Base-by-base conservation (phyloP, 2,888 invertebrate genomes). In the Steinernema scapterisci region DNA sequence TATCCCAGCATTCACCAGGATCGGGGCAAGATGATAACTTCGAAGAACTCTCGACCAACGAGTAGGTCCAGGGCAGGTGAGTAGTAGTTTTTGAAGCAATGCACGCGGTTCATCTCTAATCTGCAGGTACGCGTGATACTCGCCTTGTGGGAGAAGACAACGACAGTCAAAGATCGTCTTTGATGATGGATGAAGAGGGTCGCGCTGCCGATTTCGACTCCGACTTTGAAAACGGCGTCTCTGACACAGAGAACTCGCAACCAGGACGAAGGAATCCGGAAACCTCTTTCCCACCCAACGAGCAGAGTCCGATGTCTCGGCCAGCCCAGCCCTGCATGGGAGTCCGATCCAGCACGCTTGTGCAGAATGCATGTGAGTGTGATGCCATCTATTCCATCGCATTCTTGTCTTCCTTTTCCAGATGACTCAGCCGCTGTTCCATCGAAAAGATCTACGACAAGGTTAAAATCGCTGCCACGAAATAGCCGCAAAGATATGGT, bases 271-370 rank as follows among this genome's bases (percentile, higher is more conserved):
- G 25, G 19, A 6, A 16, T 1, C 27, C 27, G 19, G 25, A 9
- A 7, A 27, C 3, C 11, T 27, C 63, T 6, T 63, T 16, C 38
- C 27, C 63, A 7, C 3, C 63, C 11, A 63, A 31, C 63, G 63
- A 63, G 11, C 63, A 63, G 63, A 63, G 63, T 13, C 63, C 63
- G 38, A 63, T 63, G 63, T 63, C 63, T 3, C 27, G 63, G 19
- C 63, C 63, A n/a, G 63, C 31, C 3, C 77, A 77, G 43, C 77
- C 77, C 6, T 71, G 73, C 71, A 77, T 77, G 77, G 77, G 77
- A 19, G 72, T 77, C 16, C 76, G 72, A 73, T 70, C 73, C 25
- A 77, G 77, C 51, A 72, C 77, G 13, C 43, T 77, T 11, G 72
- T 63, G 21, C 46, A 70, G n/a, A 74, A 44, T 23, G 21, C 74